A percentile compares a stretch with the other conserved stretches of the same genome.
phyloP scores from a whole-genome alignment of 2,797 vertebrate genomes.

The Sandelia bainsii region DNA sequence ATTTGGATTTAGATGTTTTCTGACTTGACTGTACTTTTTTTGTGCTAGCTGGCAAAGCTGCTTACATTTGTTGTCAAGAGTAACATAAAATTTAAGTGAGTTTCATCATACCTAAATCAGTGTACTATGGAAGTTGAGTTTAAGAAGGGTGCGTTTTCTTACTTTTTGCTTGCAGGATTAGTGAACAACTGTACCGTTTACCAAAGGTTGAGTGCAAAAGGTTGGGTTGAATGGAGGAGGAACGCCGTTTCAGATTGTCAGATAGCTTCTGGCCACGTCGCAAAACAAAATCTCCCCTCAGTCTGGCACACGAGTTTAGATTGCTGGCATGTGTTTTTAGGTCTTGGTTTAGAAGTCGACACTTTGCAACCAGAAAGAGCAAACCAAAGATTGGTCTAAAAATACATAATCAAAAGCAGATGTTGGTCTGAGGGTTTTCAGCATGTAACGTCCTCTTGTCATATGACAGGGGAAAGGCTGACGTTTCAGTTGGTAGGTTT shows the following conservation, averaged over 20 bases:
- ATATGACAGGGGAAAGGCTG: slow-evolving; percentile 56
- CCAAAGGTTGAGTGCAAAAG: slow-evolving; percentile 92
- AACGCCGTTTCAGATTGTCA: slow-evolving; percentile 85
- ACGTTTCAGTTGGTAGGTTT: slow-evolving; percentile 76
- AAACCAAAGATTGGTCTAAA: slow-evolving; percentile 99
- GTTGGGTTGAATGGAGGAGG: slow-evolving; percentile 68
- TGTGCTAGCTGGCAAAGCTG: slow-evolving; percentile 84
- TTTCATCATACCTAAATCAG: slow-evolving; percentile 81
- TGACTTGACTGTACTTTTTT: slow-evolving; percentile 84
- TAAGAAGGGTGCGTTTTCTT: slow-evolving; percentile 90
- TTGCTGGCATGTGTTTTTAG: slow-evolving; percentile 76
- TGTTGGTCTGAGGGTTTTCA: slow-evolving; percentile 78
- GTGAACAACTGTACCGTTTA: slow-evolving; percentile 86
- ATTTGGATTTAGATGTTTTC: slow-evolving; percentile 85
- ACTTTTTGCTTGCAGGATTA: slow-evolving; percentile 81
- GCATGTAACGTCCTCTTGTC: slow-evolving; percentile 66
- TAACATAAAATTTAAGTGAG: slow-evolving; percentile 82
- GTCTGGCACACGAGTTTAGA: slow-evolving; percentile 68
- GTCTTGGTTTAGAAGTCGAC: slow-evolving; percentile 76
- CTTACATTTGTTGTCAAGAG: slow-evolving; percentile 84
- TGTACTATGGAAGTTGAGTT: slow-evolving; percentile 79
- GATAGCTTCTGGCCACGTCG: slow-evolving; percentile 74
- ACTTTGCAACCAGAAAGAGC: slow-evolving; percentile 83
- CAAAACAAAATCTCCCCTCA: slow-evolving; percentile 73
- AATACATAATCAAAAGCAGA: slow-evolving; percentile 83